Percentiles rank a stretch among this genome's conserved stretches.
Conservation (phyloP, 2,888 invertebrate species). For the Coleophora flavipennella region DNA sequence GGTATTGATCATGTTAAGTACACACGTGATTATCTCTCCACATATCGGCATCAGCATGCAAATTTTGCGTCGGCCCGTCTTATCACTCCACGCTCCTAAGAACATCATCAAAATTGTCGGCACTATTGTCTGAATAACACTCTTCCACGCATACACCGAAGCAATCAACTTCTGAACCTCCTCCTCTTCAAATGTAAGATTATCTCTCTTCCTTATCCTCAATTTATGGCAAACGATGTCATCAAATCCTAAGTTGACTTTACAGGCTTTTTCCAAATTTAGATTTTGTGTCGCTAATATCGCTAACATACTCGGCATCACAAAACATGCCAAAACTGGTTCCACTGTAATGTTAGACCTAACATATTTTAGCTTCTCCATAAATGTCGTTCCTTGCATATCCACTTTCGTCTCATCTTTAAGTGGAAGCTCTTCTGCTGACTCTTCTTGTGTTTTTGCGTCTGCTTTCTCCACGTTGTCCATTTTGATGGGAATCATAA, state of each 20-base stretch:
- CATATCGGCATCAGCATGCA: conserved; percentile 72
- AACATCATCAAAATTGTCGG: conserved; percentile 71
- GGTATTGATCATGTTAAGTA: conserved; percentile 66
- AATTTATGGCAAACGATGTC: conserved; percentile 81
- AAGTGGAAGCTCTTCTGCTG: conserved; percentile 39
- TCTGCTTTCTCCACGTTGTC: conserved; percentile 28
- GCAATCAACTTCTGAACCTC: conserved; percentile 74
- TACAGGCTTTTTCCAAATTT: conserved; percentile 87
- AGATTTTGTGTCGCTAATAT: conserved; percentile 86
- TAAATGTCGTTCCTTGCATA: conserved; percentile 40
- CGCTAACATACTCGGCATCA: conserved; percentile 77
- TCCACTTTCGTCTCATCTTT: conserved; percentile 34
- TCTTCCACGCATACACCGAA: conserved; percentile 70
- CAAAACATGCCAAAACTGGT: conserved; percentile 76
- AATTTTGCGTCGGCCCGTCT: conserved; percentile 70
- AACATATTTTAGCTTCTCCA: conserved; percentile 60
- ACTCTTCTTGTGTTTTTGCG: conserved; percentile 21
- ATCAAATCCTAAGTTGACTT: conserved; percentile 82
- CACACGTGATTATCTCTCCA: conserved; percentile 66
- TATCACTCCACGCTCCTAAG: conserved; percentile 77
- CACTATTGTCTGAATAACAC: conserved; percentile 64
- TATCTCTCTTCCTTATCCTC: conserved; percentile 77
- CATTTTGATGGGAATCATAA: conserved; percentile 22
- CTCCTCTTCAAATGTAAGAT: conserved; percentile 76
- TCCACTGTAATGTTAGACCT: conserved; percentile 76